Percentiles rank a stretch among this genome's conserved stretches.
Conservation (phyloP, 2,888 invertebrate genomes). For the Mimas tiliae region DNA sequence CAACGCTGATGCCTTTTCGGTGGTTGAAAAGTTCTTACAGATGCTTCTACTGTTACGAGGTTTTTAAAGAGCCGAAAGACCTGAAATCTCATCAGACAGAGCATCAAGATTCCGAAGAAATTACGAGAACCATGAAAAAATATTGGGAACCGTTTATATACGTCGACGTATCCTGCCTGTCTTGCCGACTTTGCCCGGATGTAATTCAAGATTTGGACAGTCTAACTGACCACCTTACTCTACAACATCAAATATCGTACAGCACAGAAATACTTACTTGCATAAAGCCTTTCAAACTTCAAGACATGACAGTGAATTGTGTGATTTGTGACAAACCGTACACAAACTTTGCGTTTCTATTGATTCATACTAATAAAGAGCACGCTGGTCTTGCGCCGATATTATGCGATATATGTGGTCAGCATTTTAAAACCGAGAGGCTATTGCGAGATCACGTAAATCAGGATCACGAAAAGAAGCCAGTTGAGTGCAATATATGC, state of each 20-base stretch:
- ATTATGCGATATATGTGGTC: conserved; percentile 53
- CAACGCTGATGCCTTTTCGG: conserved; percentile 51
- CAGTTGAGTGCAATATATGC: conserved; percentile 46
- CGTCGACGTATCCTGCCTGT: conserved; percentile 48
- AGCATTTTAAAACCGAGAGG: conserved; percentile 41
- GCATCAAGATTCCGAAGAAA: conserved; percentile 42
- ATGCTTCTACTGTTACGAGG: conserved; percentile 55
- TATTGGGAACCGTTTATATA: conserved; percentile 48
- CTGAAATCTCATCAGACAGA: conserved; percentile 46
- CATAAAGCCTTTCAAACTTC: conserved; percentile 49
- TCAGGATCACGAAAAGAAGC: conserved; percentile 43
- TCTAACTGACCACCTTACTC: conserved; percentile 48
- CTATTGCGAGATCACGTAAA: conserved; percentile 46
- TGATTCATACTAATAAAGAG: conserved; percentile 49
- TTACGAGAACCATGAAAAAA: conserved; percentile 42
- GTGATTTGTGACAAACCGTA: conserved; percentile 44
- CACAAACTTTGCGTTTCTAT: conserved; percentile 44
- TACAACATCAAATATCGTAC: conserved; percentile 43
- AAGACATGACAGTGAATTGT: conserved; percentile 48
- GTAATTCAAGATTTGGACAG: conserved; percentile 40
- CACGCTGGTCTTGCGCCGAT: conserved; percentile 43
- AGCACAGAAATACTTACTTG: conserved; percentile 41
- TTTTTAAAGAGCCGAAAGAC: conserved; percentile 45
- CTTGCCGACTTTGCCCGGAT: conserved; percentile 46
- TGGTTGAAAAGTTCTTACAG: conserved; percentile 49